A percentile compares a stretch with the other conserved stretches of the same genome.
These are phyloP conservation scores for Bombus waltoni DNA, from an alignment of 1,140 invertebrate genomes.

Conservation along the genomic window DNA sequence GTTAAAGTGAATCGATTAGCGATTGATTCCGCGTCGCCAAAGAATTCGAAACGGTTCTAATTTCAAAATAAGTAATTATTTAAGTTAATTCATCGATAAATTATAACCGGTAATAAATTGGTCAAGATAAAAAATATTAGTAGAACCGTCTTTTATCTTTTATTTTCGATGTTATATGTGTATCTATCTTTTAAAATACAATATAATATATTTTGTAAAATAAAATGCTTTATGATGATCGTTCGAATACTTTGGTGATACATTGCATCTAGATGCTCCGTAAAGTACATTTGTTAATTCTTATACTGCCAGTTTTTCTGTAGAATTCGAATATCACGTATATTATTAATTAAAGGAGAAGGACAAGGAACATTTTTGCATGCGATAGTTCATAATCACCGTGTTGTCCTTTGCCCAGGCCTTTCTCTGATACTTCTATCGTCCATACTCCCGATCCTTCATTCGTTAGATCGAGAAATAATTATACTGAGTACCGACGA, in stretches of 20 bases:
- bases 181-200: not conserved
- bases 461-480: conserved; percentile 1
- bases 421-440: conserved; percentile 19
- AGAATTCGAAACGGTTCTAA: not conserved
- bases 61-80: not conserved
- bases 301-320: conserved; percentile 35
- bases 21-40: not conserved
- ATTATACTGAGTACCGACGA: not conserved
- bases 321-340: not conserved
- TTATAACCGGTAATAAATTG: not conserved
- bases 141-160: not conserved
- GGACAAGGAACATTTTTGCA: not conserved
- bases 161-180: not conserved
- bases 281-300: conserved; percentile 22
- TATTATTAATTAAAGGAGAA: not conserved
- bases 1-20: not conserved
- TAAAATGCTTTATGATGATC: not conserved
- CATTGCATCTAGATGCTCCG: not conserved
- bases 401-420: not conserved
- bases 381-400: conserved; percentile 12
- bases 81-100: not conserved
- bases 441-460: not conserved
- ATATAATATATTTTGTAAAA: no score
- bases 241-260: not conserved
- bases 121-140: not conserved